Percentiles rank a stretch among this genome's conserved stretches.
Evolutionary conservation across 2,888 invertebrate species (phyloP).

Genomic region (Celastrina argiolus): DNA sequence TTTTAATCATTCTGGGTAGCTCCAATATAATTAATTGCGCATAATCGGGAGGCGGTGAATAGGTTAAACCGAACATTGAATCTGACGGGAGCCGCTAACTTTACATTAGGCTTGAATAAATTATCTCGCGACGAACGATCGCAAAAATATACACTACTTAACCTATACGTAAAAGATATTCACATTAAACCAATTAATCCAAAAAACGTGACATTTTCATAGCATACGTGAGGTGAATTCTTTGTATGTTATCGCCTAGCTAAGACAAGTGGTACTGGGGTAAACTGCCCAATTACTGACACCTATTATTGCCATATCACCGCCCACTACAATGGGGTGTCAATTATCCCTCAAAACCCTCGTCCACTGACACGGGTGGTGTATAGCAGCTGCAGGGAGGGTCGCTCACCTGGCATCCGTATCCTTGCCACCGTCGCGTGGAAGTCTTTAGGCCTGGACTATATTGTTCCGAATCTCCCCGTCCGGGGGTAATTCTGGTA

Average conservation of each 20-base stretch:
- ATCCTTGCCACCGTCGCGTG: no score
- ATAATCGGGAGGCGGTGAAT: slow-evolving; percentile 7
- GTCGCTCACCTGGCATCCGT: no score
- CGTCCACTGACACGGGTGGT: neutral
- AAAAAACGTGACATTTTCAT: slow-evolving; percentile 27
- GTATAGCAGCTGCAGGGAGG: no score
- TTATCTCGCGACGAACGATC: slow-evolving; percentile 6
- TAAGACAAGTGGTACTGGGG: slow-evolving; percentile 25
- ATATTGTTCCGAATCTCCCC: no score
- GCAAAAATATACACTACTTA: slow-evolving; percentile 40
- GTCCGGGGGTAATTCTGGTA: no score
- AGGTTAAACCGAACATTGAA: neutral
- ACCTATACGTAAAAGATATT: slow-evolving; percentile 47
- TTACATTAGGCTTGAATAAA: slow-evolving; percentile 12
- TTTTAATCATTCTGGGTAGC: neutral
- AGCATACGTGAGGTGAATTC: slow-evolving; percentile 24
- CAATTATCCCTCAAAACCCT: neutral
- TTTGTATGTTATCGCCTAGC: slow-evolving; percentile 27
- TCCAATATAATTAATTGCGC: slow-evolving; percentile 9
- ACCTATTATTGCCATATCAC: neutral
- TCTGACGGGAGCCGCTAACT: slow-evolving; percentile 5
- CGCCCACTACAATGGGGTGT: neutral
- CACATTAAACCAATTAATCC: slow-evolving; percentile 38
- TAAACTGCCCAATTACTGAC: neutral
- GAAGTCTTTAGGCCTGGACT: no score